Base-by-base conservation (phyloP, 2,888 invertebrate genomes). In the Acrobasis suavella region DNA sequence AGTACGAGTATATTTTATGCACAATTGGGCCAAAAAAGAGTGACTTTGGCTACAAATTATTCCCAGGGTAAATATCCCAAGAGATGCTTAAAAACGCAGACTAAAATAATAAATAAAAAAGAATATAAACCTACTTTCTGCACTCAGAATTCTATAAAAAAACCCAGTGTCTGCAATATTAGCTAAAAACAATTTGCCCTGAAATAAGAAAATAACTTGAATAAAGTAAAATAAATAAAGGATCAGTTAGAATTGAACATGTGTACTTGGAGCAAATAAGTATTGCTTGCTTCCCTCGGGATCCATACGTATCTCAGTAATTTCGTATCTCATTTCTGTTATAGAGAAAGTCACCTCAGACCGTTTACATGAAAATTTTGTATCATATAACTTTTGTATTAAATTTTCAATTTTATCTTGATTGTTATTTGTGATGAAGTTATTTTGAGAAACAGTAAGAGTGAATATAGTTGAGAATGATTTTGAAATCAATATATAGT, bases 271-370 rank as follows among this genome's bases (percentile, higher is more conserved):
- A 52, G 52, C 7, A 52, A 52, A 52, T 52, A 52, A 32, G 32
- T 32, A 32, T 52, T 52, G n/a, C 54, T 51, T 5, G n/a, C 54
- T 54, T 54, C 54, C 54, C 54, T 37, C 8, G 54, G 54, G 54
- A 54, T n/a, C 54, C 15, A 9, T 14, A 54, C 14, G 54, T 54
- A 38, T 32, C 54, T 54, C 12, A 6, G 37, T 54, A 37, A 54
- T 54, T 54, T 54, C 38, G 14, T 38, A 37, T 54, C 54, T 38
- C 54, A 38, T 54, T 37, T 54, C 37, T 37, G 37, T 54, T 37
- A 54, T 54, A 38, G 54, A 32, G 52, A 15, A 37, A 54, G 54
- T 54, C 54, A 37, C 54, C 37, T 54, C 37, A n/a, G 54, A 54
- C 14, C 9, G n/a, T 54, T 54, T 54, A 37, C 38, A 54, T 54